A percentile compares a stretch with the other conserved stretches of the same genome.
These are phyloP conservation scores for Hesperia comma DNA, from an alignment of 2,888 invertebrate species.

Conservation along the genomic window DNA sequence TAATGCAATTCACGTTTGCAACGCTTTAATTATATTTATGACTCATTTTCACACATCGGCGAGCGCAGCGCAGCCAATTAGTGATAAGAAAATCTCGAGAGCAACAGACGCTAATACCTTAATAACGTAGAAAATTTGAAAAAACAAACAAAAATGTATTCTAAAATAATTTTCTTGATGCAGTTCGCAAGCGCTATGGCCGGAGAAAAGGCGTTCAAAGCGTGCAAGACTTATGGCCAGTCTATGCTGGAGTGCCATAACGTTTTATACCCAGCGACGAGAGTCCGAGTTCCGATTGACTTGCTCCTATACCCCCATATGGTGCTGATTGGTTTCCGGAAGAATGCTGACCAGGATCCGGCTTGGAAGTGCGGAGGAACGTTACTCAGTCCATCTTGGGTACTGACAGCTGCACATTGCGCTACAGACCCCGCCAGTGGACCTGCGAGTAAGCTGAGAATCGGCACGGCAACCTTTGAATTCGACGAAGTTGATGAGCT, in stretches of 20 bases:
- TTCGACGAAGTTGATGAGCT: slow-evolving; percentile 75
- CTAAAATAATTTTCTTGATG: background rate
- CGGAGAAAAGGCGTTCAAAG: slow-evolving; percentile 68
- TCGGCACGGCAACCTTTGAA: slow-evolving; percentile 82
- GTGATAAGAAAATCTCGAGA: slow-evolving; percentile 53
- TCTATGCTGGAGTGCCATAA: slow-evolving; percentile 77
- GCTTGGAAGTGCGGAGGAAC: slow-evolving; percentile 78
- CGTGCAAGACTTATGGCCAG: slow-evolving; percentile 67
- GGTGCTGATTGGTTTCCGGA: slow-evolving; percentile 79
- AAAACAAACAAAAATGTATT: slow-evolving; percentile 4
- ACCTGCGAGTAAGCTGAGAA: slow-evolving; percentile 74
- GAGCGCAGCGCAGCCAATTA: slow-evolving; percentile 55
- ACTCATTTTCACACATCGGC: slow-evolving; percentile 48
- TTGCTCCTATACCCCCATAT: slow-evolving; percentile 85
- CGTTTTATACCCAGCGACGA: slow-evolving; percentile 59
- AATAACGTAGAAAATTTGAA: background rate
- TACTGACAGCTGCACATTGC: slow-evolving; percentile 78
- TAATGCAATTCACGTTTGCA: slow-evolving; percentile 46
- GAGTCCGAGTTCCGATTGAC: slow-evolving; percentile 73
- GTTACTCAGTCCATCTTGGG: slow-evolving; percentile 70
- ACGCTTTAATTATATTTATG: slow-evolving; percentile 55
- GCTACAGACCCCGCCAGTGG: slow-evolving; percentile 71
- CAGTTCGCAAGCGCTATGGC: slow-evolving; percentile 14
- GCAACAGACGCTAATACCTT: slow-evolving; percentile 33
- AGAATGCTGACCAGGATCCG: slow-evolving; percentile 43